These are phyloP conservation scores for Lagopus muta DNA, from an alignment of 2,113 vertebrate species.

Conservation along the genomic window DNA sequence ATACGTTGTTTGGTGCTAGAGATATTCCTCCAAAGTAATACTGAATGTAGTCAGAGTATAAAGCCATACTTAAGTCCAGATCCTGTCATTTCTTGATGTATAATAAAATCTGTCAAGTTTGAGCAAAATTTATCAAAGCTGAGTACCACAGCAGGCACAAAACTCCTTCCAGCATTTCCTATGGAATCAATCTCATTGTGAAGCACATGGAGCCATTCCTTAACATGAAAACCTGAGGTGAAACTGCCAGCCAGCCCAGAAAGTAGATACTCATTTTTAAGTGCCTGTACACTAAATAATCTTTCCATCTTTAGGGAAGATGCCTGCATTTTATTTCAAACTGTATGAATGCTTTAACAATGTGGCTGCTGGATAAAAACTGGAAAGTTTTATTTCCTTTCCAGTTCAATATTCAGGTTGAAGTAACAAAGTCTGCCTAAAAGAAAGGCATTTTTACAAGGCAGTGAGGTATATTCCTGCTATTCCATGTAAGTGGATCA, in stretches of 20 bases:
- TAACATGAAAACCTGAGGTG: background rate
- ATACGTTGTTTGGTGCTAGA: background rate
- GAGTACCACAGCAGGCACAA: background rate
- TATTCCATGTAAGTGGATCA: background rate
- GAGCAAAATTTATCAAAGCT: background rate
- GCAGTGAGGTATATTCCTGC: background rate
- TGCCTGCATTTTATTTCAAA: background rate
- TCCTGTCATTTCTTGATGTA: background rate
- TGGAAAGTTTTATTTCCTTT: background rate
- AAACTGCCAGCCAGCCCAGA: background rate
- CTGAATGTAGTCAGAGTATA: background rate
- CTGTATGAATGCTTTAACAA: background rate
- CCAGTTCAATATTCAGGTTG: background rate
- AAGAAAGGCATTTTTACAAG: background rate
- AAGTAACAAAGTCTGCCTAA: background rate
- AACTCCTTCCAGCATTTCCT: background rate
- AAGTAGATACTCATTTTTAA: background rate
- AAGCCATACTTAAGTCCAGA: background rate
- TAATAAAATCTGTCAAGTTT: background rate
- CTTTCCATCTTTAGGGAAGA: background rate
- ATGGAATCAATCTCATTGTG: background rate
- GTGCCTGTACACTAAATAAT: background rate
- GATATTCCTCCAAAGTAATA: background rate
- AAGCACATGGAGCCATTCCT: fast-evolving
- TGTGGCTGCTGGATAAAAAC: background rate